phyloP scores from a whole-genome alignment of 2,888 invertebrate species.

The Zygogramma bicolorata region DNA sequence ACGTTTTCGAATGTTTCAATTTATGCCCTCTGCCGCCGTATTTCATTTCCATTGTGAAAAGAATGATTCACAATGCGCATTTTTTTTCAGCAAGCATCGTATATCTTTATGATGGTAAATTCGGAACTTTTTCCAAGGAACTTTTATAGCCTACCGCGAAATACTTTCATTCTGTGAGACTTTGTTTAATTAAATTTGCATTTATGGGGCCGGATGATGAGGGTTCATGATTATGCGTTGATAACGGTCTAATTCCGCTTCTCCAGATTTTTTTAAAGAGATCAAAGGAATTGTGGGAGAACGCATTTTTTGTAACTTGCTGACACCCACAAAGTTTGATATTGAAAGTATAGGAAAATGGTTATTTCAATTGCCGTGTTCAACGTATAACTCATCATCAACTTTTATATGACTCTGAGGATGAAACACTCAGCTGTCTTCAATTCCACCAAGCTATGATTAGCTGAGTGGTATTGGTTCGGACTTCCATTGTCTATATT shows the following conservation, averaged over 20 bases:
- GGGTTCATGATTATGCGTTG: background rate
- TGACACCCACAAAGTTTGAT: no score
- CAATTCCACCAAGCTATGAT: no score
- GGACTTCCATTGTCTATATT: no score
- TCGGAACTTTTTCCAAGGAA: background rate
- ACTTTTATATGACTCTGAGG: no score
- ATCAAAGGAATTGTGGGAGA: no score
- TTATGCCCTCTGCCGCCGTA: constrained; percentile 26
- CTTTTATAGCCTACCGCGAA: background rate
- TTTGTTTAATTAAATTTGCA: constrained; percentile 4
- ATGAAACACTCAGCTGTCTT: no score
- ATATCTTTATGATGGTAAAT: constrained; percentile 23
- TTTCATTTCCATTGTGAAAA: constrained; percentile 24
- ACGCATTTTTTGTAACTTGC: no score
- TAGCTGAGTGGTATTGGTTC: no score
- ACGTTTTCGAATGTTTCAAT: constrained; percentile 39
- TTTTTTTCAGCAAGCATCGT: constrained; percentile 28
- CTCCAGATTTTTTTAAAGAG: no score
- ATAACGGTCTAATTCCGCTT: background rate
- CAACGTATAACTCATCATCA: no score
- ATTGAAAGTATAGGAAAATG: no score
- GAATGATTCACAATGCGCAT: constrained; percentile 36
- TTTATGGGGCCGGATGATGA: background rate
- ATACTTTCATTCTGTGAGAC: background rate
- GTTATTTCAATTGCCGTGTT: no score